phyloP scores from a whole-genome alignment of 2,113 vertebrate species.

The Gasterosteus nipponicus region DNA sequence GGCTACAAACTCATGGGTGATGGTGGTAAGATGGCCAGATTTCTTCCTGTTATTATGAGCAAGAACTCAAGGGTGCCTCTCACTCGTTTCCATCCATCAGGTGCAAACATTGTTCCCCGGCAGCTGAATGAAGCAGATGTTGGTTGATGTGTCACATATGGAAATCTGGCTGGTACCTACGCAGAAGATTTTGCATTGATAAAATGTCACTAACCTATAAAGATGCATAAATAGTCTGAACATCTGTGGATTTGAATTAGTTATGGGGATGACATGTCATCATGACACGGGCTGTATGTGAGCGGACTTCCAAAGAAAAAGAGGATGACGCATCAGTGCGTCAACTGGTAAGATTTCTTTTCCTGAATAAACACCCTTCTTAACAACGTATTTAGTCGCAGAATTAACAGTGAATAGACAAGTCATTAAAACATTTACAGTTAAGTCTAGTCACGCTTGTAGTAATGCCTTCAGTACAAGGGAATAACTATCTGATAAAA shows the following conservation, averaged over 20 bases:
- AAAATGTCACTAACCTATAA: slow-evolving; percentile 36
- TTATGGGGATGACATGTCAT: slow-evolving; percentile 63
- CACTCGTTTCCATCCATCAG: slow-evolving; percentile 19
- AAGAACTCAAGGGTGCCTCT: slow-evolving; percentile 28
- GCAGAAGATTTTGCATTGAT: slow-evolving; percentile 27
- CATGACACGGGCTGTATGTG: slow-evolving; percentile 58
- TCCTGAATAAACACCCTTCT: not conserved
- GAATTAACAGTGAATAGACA: not conserved
- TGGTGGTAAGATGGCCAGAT: slow-evolving; percentile 7
- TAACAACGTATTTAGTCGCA: not conserved
- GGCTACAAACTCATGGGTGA: slow-evolving; percentile 10
- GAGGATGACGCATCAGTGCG: slow-evolving; percentile 49
- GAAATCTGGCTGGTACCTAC: slow-evolving; percentile 13
- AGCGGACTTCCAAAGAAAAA: slow-evolving; percentile 65
- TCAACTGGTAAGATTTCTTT: not conserved
- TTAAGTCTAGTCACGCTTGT: not conserved
- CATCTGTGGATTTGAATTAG: slow-evolving; percentile 53
- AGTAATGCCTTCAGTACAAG: not conserved
- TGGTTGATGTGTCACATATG: slow-evolving; percentile 16
- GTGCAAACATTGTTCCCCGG: slow-evolving; percentile 1
- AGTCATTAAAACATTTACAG: not conserved
- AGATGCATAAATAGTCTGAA: slow-evolving; percentile 38
- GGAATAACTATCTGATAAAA: not conserved
- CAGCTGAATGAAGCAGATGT: slow-evolving; percentile 12
- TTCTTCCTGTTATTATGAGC: slow-evolving; percentile 52